These are phyloP conservation scores for Epsilonema sp. DNA, from an alignment of 2,888 invertebrate species.

Conservation along the genomic window DNA sequence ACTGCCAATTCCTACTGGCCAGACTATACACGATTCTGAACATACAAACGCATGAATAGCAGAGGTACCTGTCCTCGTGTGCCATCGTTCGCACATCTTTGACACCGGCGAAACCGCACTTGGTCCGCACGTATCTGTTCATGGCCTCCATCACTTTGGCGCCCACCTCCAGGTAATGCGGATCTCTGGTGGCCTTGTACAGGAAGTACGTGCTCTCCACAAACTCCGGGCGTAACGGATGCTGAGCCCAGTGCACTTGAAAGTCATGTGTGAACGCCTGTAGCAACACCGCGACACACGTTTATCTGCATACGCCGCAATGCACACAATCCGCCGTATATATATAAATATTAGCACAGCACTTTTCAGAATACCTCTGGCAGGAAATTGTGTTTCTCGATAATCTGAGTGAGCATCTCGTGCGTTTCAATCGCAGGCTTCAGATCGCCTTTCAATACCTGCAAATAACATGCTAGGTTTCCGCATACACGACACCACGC, in stretches of 20 bases:
- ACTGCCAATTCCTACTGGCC: no score
- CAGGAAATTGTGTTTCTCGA: conserved; percentile 88
- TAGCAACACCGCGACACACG: neutral
- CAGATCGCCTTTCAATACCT: conserved; percentile 65
- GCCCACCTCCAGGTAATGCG: conserved; percentile 80
- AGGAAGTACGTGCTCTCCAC: conserved; percentile 93
- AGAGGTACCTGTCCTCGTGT: conserved; percentile 52
- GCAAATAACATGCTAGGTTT: no score
- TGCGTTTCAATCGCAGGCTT: conserved; percentile 95
- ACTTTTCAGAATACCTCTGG: conserved; percentile 44
- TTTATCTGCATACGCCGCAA: neutral
- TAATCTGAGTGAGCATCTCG: conserved; percentile 94
- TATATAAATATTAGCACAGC: neutral
- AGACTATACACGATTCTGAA: no score
- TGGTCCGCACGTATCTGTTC: conserved; percentile 71
- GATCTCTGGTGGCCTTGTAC: conserved; percentile 78
- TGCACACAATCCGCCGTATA: neutral
- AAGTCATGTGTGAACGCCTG: conserved; percentile 88
- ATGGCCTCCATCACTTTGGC: conserved; percentile 65
- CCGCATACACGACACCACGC: no score
- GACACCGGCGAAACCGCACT: conserved; percentile 92
- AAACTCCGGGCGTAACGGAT: conserved; percentile 87
- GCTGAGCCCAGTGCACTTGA: conserved; percentile 94
- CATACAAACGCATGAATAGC: no score
- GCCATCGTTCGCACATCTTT: conserved; percentile 64